Conservation (phyloP, 2,888 invertebrate genomes). For the Nomada goodeniana region DNA sequence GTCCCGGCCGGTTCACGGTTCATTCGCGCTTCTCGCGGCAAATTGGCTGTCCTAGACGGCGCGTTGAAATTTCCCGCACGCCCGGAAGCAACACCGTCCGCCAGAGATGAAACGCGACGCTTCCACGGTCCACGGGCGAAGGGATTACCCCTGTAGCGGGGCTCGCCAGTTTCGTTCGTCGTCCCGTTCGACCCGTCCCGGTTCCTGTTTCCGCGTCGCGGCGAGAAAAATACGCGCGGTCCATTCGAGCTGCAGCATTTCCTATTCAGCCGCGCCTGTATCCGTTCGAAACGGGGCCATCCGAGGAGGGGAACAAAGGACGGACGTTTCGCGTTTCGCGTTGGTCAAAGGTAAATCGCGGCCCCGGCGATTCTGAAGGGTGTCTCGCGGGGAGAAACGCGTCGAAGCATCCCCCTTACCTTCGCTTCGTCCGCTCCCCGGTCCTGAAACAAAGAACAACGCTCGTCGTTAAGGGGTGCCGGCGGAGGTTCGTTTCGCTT, state of each 20-base stretch:
- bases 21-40: background rate
- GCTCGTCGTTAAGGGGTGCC: conserved; percentile 10
- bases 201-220: background rate
- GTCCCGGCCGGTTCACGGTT: background rate
- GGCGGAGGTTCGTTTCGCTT: conserved; percentile 29
- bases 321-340: background rate
- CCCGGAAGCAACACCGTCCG: background rate
- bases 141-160: background rate
- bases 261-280: background rate
- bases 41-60: conserved; percentile 1
- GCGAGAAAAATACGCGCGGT: background rate
- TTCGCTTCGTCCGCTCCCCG: conserved; percentile 4
- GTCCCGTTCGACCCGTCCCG: background rate
- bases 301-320: background rate
- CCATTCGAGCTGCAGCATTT: background rate
- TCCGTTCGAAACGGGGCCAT: background rate
- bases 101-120: background rate
- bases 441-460: conserved; percentile 50
- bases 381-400: background rate
- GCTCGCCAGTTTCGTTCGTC: background rate
- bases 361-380: conserved; percentile 3
- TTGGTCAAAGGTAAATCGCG: conserved; percentile 44
- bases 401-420: conserved; percentile 37
- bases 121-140: background rate
- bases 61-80: background rate